phyloP scores from a whole-genome alignment of 1,140 invertebrate species.

The Sarcophaga bullata region DNA sequence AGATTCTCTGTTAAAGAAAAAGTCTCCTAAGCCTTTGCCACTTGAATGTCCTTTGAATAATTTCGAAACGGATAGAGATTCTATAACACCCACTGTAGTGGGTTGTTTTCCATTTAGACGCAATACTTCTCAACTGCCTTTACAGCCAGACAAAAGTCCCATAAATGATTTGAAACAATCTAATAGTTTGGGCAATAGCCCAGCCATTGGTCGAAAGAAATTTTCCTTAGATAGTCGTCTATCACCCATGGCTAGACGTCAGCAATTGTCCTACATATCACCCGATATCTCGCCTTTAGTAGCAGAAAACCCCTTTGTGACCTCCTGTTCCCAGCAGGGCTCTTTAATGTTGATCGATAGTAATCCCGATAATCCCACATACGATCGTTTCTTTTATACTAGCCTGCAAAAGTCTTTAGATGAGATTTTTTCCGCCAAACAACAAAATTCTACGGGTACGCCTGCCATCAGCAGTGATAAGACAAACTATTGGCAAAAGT shows the following conservation, averaged over 20 bases:
- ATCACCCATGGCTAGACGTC: slow-evolving; percentile 32
- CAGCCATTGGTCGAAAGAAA: slow-evolving; percentile 59
- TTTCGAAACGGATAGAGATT: slow-evolving; percentile 52
- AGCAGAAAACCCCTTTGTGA: slow-evolving; percentile 13
- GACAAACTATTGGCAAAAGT: slow-evolving; percentile 42
- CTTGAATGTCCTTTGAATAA: slow-evolving; percentile 42
- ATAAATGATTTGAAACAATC: slow-evolving; percentile 37
- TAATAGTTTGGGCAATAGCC: slow-evolving; percentile 61
- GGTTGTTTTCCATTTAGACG: slow-evolving; percentile 58
- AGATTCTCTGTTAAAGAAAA: background rate
- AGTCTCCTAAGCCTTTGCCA: background rate
- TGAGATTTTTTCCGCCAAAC: slow-evolving; percentile 47
- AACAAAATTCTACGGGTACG: background rate
- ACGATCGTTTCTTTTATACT: slow-evolving; percentile 62
- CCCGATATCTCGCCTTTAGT: slow-evolving; percentile 31
- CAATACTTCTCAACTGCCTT: slow-evolving; percentile 13
- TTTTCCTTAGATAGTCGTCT: slow-evolving; percentile 56
- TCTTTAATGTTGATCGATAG: slow-evolving; percentile 26
- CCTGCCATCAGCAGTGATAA: background rate
- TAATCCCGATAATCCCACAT: slow-evolving; percentile 58
- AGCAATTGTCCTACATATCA: slow-evolving; percentile 39
- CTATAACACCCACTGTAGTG: slow-evolving; percentile 49
- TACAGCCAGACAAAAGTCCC: slow-evolving; percentile 40
- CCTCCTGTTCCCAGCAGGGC: slow-evolving; percentile 25
- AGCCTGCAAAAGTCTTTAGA: slow-evolving; percentile 49